Evolutionary conservation across 2,797 vertebrate species (phyloP).

Genomic region (Coccyzus lansbergi): DNA sequence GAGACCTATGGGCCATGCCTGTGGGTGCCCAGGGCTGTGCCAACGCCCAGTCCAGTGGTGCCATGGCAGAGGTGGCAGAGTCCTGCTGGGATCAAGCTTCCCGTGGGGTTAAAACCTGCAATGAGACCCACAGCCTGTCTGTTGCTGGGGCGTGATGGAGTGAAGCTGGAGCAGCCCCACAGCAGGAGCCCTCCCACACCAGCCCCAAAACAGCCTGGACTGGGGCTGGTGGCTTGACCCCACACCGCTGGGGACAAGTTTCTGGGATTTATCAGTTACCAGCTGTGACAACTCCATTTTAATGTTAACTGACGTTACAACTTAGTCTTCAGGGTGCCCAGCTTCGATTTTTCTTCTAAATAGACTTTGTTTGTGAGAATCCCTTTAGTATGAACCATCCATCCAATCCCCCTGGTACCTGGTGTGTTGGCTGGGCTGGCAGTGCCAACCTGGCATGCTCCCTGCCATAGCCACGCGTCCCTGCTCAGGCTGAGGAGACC

Average conservation of each 20-base stretch:
- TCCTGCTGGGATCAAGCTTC: background rate
- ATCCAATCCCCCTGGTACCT: rapidly evolving
- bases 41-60: rapidly evolving
- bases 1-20: rapidly evolving
- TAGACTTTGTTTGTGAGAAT: background rate
- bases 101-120: rapidly evolving
- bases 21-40: background rate
- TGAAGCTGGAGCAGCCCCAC: background rate
- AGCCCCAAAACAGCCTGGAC: background rate
- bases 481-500: rapidly evolving
- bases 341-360: background rate
- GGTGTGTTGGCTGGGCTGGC: background rate
- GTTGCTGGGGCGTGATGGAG: rapidly evolving
- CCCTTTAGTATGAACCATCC: rapidly evolving
- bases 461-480: rapidly evolving
- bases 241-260: rapidly evolving
- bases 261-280: background rate
- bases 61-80: background rate
- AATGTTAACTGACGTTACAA: rapidly evolving
- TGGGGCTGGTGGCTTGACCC: background rate
- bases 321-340: background rate
- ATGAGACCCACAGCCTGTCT: rapidly evolving
- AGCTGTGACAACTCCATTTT: rapidly evolving
- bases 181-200: rapidly evolving
- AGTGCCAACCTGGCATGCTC: background rate